Percentiles rank a stretch among this genome's conserved stretches.
Evolutionary conservation across 2,888 invertebrate species (phyloP).

Genomic region (Orthosia cruda): DNA sequence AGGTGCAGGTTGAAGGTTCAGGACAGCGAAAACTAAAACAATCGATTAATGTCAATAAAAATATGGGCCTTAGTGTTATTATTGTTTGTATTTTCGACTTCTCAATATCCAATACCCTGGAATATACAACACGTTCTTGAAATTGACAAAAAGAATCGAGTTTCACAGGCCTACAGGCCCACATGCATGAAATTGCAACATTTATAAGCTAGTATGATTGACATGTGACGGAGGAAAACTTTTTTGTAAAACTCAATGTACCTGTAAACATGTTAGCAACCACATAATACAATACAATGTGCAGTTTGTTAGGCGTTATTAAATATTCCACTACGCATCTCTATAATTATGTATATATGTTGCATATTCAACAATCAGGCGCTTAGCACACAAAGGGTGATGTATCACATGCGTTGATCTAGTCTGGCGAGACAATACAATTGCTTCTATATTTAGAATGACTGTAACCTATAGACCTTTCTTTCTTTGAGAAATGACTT

Average conservation of each 20-base stretch:
- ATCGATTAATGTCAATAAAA: too few species aligned
- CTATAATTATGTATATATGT: neutral
- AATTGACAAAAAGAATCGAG: too few species aligned
- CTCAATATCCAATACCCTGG: too few species aligned
- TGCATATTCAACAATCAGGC: conserved; percentile 10
- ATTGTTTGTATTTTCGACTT: too few species aligned
- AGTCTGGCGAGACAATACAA: conserved; percentile 3
- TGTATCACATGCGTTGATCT: conserved; percentile 8
- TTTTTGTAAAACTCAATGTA: neutral
- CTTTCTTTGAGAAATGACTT: neutral
- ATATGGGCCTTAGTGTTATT: too few species aligned
- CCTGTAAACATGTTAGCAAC: neutral
- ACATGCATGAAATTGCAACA: neutral
- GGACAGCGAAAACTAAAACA: too few species aligned
- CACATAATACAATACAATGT: neutral
- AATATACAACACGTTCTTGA: too few species aligned
- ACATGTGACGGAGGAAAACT: neutral
- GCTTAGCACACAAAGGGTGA: conserved; percentile 22
- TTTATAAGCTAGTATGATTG: neutral
- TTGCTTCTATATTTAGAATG: neutral
- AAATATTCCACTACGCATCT: neutral
- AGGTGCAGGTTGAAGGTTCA: too few species aligned
- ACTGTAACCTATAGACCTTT: neutral
- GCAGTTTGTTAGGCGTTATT: neutral
- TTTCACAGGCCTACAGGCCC: neutral